Evolutionary conservation across 64 coral and sea anemone species (phyloP), one percentile per base, ranked within the genome.

Genomic region (Stichodactyla helianthus): DNA sequence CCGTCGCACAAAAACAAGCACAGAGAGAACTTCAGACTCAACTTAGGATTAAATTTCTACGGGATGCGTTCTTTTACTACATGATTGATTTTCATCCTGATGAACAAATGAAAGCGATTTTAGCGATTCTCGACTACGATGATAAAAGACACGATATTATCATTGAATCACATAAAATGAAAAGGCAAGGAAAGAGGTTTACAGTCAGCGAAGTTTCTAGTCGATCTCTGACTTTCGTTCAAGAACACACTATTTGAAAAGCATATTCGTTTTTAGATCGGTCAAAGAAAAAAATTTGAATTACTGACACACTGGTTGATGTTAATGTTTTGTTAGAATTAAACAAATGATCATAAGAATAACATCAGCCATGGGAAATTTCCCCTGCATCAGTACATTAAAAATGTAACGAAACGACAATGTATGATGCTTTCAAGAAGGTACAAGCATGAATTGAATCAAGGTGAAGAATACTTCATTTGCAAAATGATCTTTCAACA

Each of bases 41-140:
- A 63, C 61, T 98, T 0, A 90, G 91, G 74, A 85, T 99, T 55
- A 99, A 99, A 54, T 99, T 99, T 68, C 88, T 99, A 6, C 86
- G 97, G 31, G 97, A 99, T 64, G 97, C 97, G 10, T 99, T 99
- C 27, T 99, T 99, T 22, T 99, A 99, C 57, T 99, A 95, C 17
- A 99, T 99, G 97, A 99, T 99, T 55, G 97, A 99, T 27, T 99
- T 99, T 82, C 97, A 99, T 59, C 88, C 93, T 10, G 97, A 99
- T 27, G 97, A 99, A 19, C 97, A 99, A 56, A 95, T 99, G 88
- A 99, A 95, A 59, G 97, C 97, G 6, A 99, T 99, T 67, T 92
- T 99, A 55, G 97, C 97, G 7, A 94, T 99, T 81, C 51, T 99
- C 19, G 93, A 92, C 52, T 99, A 99, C 20, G 97, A 94, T 12